Percentiles rank a stretch among this genome's conserved stretches.
phyloP scores from a whole-genome alignment of 2,888 invertebrate species.

The Dendrolimus houi region DNA sequence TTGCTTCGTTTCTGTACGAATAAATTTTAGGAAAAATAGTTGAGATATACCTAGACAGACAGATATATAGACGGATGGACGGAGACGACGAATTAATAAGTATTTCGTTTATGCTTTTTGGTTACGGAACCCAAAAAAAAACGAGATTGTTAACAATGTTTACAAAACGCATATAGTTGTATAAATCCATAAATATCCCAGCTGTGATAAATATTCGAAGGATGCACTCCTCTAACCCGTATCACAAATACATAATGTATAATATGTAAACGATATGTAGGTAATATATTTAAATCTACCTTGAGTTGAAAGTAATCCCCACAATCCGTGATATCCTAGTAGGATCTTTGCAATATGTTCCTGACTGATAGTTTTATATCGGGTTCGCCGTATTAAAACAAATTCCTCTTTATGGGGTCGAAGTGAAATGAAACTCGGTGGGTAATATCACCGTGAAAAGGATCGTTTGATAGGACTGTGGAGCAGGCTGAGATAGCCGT shows the following conservation, averaged over 20 bases:
- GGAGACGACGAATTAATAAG: too few relatives aligned
- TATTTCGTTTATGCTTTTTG: too few relatives aligned
- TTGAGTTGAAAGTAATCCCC: conserved; percentile 49
- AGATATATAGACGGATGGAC: too few relatives aligned
- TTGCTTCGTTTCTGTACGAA: too few relatives aligned
- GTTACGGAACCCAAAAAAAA: not conserved
- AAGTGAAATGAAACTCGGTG: not conserved
- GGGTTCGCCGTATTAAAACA: not conserved
- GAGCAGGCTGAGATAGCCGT: conserved; percentile 24
- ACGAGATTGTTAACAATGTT: not conserved
- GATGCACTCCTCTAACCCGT: conserved; percentile 26
- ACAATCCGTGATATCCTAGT: conserved; percentile 25
- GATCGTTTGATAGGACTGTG: conserved; percentile 21
- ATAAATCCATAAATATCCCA: conserved; percentile 12
- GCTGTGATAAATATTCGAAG: conserved; percentile 20
- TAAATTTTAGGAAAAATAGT: too few relatives aligned
- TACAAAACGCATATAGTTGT: not conserved
- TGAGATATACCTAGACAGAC: too few relatives aligned
- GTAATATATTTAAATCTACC: conserved; percentile 39
- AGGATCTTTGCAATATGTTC: conserved; percentile 9
- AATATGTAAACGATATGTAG: conserved; percentile 28
- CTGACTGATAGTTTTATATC: conserved; percentile 9
- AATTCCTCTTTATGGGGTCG: not conserved
- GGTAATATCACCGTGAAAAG: not conserved
- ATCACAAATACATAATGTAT: conserved; percentile 39